Evolutionary conservation across 2,888 invertebrate genomes (phyloP).

Genomic region (Melitaea athalia): DNA sequence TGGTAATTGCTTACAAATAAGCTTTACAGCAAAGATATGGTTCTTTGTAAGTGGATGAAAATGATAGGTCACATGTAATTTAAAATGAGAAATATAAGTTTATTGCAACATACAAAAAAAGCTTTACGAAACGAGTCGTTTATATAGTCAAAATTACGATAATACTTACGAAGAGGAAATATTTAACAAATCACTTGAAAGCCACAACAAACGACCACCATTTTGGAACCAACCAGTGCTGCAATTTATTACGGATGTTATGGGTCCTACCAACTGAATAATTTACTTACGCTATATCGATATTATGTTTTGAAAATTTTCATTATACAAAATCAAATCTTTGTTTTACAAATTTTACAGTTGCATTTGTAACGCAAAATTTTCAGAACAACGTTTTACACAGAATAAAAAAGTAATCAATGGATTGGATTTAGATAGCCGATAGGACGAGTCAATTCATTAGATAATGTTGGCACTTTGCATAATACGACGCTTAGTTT

Average conservation of each 20-base stretch:
- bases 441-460: conserved; percentile 21
- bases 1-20: conserved; percentile 14
- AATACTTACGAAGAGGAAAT: conserved; percentile 52
- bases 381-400: conserved; percentile 22
- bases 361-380: conserved; percentile 16
- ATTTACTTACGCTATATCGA: conserved; percentile 36
- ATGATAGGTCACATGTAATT: conserved; percentile 41
- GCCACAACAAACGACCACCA: conserved; percentile 83
- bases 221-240: conserved; percentile 74
- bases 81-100: background rate
- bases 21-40: conserved; percentile 35
- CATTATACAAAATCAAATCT: conserved; percentile 12
- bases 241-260: conserved; percentile 58
- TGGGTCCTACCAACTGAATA: conserved; percentile 42
- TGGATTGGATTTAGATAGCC: no score
- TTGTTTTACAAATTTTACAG: conserved; percentile 22
- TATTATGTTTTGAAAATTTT: conserved; percentile 9
- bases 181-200: conserved; percentile 61
- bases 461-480: conserved; percentile 48
- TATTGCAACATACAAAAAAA: background rate
- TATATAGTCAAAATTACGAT: conserved; percentile 7
- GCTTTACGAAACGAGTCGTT: background rate
- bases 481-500: conserved; percentile 51
- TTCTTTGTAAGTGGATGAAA: conserved; percentile 58
- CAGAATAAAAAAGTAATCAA: conserved; percentile 43